Evolutionary conservation across 1,140 invertebrate species (phyloP).

Genomic region (Megalopta genalis): DNA sequence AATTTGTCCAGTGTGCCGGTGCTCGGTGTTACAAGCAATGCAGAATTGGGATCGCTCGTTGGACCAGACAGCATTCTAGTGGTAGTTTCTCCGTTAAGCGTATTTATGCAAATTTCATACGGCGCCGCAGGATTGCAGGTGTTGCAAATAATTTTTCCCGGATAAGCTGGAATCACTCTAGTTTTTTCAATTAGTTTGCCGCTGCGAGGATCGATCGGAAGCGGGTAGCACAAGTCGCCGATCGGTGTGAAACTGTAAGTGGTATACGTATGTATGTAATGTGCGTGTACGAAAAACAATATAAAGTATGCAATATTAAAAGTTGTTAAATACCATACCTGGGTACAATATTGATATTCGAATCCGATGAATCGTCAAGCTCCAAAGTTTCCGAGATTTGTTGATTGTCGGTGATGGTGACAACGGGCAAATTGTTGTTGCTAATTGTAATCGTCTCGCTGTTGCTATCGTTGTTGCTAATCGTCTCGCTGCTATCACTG

Average conservation of each 20-base stretch:
- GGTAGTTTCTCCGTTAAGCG: slow-evolving; percentile 32
- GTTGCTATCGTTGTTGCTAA: neutral
- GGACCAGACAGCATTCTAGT: neutral
- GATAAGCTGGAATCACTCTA: slow-evolving; percentile 57
- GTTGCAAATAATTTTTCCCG: slow-evolving; percentile 49
- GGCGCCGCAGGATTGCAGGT: slow-evolving; percentile 1
- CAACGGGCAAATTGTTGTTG: neutral
- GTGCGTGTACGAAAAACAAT: too few species aligned
- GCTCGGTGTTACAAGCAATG: too few species aligned
- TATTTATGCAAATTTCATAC: slow-evolving; percentile 44
- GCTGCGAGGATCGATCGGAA: neutral
- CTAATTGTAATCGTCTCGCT: neutral
- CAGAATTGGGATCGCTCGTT: neutral
- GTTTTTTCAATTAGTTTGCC: slow-evolving; percentile 31
- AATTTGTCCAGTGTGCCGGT: too few species aligned
- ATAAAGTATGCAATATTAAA: too few species aligned
- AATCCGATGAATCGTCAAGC: neutral
- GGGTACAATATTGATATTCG: slow-evolving; percentile 42
- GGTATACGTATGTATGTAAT: too few species aligned
- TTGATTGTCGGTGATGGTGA: neutral
- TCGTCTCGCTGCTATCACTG: neutral
- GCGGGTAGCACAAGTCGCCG: slow-evolving; percentile 53
- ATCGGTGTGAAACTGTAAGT: slow-evolving; percentile 51
- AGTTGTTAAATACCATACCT: slow-evolving; percentile 28
- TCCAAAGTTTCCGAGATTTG: slow-evolving; percentile 30